These are phyloP conservation scores for Cyclophora punctaria DNA, from an alignment of 2,888 invertebrate species.

Conservation along the genomic window DNA sequence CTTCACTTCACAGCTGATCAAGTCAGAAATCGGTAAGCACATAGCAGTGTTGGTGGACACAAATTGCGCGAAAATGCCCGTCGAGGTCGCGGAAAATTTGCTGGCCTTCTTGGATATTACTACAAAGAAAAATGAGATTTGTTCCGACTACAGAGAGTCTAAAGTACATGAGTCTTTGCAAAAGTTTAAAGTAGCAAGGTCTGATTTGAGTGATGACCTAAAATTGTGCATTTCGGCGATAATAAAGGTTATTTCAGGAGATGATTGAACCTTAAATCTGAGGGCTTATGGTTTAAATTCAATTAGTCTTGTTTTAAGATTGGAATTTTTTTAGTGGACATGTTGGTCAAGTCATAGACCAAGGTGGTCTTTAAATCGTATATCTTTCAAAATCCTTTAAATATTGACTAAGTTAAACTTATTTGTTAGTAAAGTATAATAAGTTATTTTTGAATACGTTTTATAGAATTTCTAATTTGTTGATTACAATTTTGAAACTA, in stretches of 20 bases:
- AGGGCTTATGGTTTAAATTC: slow-evolving; percentile 7
- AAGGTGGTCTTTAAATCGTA: too few relatives aligned
- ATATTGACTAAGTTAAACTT: too few relatives aligned
- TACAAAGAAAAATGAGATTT: slow-evolving; percentile 46
- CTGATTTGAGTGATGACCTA: slow-evolving; percentile 44
- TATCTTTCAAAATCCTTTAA: too few relatives aligned
- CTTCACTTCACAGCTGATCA: slow-evolving; percentile 51
- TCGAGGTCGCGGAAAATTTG: slow-evolving; percentile 68
- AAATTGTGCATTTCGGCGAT: slow-evolving; percentile 36
- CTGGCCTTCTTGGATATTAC: slow-evolving; percentile 64
- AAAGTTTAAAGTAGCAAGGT: slow-evolving; percentile 46
- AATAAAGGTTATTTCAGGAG: slow-evolving; percentile 34
- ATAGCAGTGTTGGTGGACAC: slow-evolving; percentile 64
- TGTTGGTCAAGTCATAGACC: too few relatives aligned
- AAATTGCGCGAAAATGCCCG: slow-evolving; percentile 61
- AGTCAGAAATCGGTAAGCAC: slow-evolving; percentile 70
- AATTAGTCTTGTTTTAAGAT: too few relatives aligned
- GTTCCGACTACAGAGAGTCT: slow-evolving; percentile 47
- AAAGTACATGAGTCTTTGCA: slow-evolving; percentile 47
- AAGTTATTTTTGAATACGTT: too few relatives aligned
- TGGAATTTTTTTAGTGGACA: too few relatives aligned
- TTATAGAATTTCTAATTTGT: too few relatives aligned
- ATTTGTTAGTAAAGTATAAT: too few relatives aligned
- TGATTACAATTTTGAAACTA: too few relatives aligned
- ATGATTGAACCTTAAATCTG: slow-evolving; percentile 13